A percentile compares a stretch with the other conserved stretches of the same genome.
These are phyloP conservation scores for Cheilosia grossa DNA, from an alignment of 2,888 invertebrate species.

Conservation along the genomic window DNA sequence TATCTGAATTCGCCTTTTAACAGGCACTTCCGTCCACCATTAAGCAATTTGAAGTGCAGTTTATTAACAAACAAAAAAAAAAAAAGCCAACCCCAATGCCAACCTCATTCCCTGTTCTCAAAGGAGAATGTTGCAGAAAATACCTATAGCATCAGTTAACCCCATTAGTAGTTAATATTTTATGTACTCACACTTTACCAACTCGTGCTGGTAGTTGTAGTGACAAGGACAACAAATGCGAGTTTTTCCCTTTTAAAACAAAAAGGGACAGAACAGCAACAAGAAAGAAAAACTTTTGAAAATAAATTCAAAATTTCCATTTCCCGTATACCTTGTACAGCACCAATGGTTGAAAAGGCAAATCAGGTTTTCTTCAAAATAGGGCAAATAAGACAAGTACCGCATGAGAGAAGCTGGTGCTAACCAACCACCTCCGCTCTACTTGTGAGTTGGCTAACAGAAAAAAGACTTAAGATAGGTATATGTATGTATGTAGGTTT, in stretches of 20 bases:
- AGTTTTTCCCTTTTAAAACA: conserved; percentile 28
- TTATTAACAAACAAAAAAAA: conserved; percentile 30
- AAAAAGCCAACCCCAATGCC: neutral
- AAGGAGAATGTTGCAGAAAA: conserved; percentile 61
- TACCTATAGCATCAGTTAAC: conserved; percentile 70
- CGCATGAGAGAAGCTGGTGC: conserved; percentile 11
- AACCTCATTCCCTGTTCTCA: conserved; percentile 3
- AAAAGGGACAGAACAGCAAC: conserved; percentile 32
- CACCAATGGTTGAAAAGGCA: conserved; percentile 30
- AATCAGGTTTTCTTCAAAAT: conserved; percentile 42
- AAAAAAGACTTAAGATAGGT: neutral
- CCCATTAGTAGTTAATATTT: conserved; percentile 73
- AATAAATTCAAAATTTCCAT: conserved; percentile 67
- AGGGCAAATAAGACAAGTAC: conserved; percentile 30
- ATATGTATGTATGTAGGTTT: conserved; percentile 41
- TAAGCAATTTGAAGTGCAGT: conserved; percentile 63
- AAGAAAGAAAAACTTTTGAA: conserved; percentile 36
- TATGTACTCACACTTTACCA: conserved; percentile 61
- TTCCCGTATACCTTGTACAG: conserved; percentile 4
- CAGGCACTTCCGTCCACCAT: conserved; percentile 72
- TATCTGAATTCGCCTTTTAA: conserved; percentile 52
- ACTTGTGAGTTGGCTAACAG: neutral
- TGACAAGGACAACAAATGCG: conserved; percentile 64
- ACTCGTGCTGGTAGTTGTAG: conserved; percentile 36
- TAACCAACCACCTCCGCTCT: conserved; percentile 32